Conservation (phyloP, 2,797 vertebrate species). For the Hozukius guyotensis region DNA sequence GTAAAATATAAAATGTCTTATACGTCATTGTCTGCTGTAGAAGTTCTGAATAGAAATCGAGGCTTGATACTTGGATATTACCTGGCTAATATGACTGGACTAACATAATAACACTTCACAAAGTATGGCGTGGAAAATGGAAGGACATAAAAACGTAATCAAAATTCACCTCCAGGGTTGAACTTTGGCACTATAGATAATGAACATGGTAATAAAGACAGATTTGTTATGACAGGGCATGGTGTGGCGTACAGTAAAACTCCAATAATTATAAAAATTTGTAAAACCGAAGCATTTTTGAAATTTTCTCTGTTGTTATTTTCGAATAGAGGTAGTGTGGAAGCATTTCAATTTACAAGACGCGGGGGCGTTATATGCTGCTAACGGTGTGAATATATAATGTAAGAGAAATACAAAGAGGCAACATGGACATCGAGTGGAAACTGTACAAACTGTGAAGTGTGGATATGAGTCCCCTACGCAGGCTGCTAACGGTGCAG, state of each 20-base stretch:
- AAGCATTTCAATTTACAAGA: conserved; percentile 66
- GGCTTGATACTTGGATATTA: conserved; percentile 18
- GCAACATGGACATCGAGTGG: conserved; percentile 79
- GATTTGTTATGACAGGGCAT: conserved; percentile 23
- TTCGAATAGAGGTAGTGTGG: conserved; percentile 87
- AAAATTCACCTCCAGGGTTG: conserved; percentile 70
- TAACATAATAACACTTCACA: conserved; percentile 39
- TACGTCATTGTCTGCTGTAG: conserved; percentile 26
- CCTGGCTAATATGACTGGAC: conserved; percentile 22
- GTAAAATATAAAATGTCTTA: conserved; percentile 42
- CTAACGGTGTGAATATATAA: conserved; percentile 46
- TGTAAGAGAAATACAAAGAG: conserved; percentile 74
- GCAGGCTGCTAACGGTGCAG: conserved; percentile 73
- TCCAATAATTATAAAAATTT: conserved; percentile 49
- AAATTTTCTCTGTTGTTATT: conserved; percentile 58
- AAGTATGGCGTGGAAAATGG: conserved; percentile 24
- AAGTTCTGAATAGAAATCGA: conserved; percentile 42
- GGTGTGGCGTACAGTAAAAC: conserved; percentile 13
- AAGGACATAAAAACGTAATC: conserved; percentile 46
- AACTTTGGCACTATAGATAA: conserved; percentile 79
- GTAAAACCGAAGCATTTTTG: conserved; percentile 48
- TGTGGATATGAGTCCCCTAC: conserved; percentile 75
- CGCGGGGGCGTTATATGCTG: conserved; percentile 56
- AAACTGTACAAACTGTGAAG: conserved; percentile 78
- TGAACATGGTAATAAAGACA: conserved; percentile 14